These are phyloP conservation scores for Alaudala cheleensis DNA, from an alignment of 2,113 vertebrate genomes.

Conservation along the genomic window DNA sequence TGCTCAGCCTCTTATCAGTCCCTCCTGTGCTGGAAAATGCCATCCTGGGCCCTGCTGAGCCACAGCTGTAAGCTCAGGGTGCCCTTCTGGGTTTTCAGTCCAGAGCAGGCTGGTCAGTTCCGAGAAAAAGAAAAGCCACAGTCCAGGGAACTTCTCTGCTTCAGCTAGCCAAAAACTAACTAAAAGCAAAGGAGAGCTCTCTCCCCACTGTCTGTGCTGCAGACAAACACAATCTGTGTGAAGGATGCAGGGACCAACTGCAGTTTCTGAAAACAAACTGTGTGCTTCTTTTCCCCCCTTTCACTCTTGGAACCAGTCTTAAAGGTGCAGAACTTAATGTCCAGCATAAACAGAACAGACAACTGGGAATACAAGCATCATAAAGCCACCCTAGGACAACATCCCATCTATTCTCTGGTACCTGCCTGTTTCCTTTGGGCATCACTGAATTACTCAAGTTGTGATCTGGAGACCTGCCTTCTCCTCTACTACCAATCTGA, in stretches of 20 bases:
- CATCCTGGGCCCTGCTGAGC: background rate
- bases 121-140: background rate
- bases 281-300: background rate
- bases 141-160: background rate
- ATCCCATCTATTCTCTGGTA: background rate
- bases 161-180: background rate
- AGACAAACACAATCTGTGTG: background rate
- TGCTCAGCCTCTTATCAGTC: background rate
- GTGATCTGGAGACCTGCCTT: background rate
- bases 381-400: background rate
- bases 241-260: too few species aligned
- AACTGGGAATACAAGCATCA: background rate
- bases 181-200: background rate
- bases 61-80: background rate
- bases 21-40: background rate
- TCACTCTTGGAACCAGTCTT: background rate
- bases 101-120: background rate
- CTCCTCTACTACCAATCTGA: background rate
- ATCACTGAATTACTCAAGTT: background rate
- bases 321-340: background rate
- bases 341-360: background rate
- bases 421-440: background rate
- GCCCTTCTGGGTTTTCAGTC: background rate
- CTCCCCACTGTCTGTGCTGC: background rate
- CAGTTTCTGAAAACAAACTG: background rate